phyloP scores from a whole-genome alignment of 2,888 invertebrate species.

The Catocala sponsa region DNA sequence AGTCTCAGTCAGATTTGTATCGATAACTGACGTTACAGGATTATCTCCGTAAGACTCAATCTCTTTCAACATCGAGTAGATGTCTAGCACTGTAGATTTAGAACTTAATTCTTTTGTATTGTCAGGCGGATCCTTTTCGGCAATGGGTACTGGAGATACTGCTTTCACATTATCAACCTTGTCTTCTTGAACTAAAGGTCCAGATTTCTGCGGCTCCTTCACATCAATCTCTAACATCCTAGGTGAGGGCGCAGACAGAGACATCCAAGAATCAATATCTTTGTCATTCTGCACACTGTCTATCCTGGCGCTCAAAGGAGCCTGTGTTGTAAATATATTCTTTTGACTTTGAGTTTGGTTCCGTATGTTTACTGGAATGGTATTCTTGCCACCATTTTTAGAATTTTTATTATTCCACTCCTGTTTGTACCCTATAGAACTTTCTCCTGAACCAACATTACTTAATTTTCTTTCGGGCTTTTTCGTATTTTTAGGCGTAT shows the following conservation, averaged over 20 bases:
- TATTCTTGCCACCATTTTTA: slow-evolving; percentile 56
- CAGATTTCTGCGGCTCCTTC: slow-evolving; percentile 36
- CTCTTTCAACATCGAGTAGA: slow-evolving; percentile 85
- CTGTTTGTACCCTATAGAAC: slow-evolving; percentile 57
- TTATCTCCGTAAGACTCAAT: slow-evolving; percentile 83
- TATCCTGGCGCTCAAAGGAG: slow-evolving; percentile 78
- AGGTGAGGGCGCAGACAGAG: slow-evolving; percentile 77
- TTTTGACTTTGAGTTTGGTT: slow-evolving; percentile 73
- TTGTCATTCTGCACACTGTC: slow-evolving; percentile 79
- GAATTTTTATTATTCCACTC: slow-evolving; percentile 74
- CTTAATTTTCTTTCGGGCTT: slow-evolving; percentile 69
- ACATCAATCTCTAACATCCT: slow-evolving; percentile 55
- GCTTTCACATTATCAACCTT: slow-evolving; percentile 32
- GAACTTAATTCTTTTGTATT: slow-evolving; percentile 66
- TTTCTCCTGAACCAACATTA: slow-evolving; percentile 63
- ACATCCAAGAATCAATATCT: slow-evolving; percentile 86
- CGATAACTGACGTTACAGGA: slow-evolving; percentile 66
- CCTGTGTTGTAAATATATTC: slow-evolving; percentile 62
- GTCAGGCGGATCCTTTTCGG: slow-evolving; percentile 48
- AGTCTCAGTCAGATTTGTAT: slow-evolving; percentile 49
- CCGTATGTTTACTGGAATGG: slow-evolving; percentile 55
- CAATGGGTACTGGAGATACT: slow-evolving; percentile 16
- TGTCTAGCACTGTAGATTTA: slow-evolving; percentile 81
- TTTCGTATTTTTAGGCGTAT: slow-evolving; percentile 60
- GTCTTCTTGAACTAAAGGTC: slow-evolving; percentile 30